These are phyloP conservation scores for Coturnix japonica DNA, from an alignment of 2,113 vertebrate genomes.

Conservation along the genomic window DNA sequence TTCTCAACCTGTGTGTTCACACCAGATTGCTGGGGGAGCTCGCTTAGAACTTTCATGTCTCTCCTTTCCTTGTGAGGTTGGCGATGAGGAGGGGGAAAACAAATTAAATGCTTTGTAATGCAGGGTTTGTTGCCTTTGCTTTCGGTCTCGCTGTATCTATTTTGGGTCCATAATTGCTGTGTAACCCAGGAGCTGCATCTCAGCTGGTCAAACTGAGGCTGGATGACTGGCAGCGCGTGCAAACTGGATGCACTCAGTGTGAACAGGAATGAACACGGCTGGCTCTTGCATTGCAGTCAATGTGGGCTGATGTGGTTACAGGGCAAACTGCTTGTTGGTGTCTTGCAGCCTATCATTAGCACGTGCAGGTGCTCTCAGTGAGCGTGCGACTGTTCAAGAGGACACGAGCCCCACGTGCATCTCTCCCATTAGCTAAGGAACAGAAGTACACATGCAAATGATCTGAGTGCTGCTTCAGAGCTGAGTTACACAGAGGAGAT, in stretches of 20 bases:
- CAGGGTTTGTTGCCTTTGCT: not conserved
- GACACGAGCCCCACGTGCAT: not conserved
- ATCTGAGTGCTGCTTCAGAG: not conserved
- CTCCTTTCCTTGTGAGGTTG: not conserved
- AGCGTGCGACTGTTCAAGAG: not conserved
- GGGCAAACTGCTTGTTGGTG: not conserved
- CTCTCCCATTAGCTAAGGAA: not conserved
- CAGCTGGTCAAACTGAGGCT: not conserved
- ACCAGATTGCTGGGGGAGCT: constrained; percentile 8
- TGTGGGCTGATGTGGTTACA: not conserved
- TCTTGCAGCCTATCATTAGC: not conserved
- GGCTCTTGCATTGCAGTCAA: accelerated
- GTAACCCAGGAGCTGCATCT: not conserved
- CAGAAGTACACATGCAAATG: accelerated
- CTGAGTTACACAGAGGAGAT: not conserved
- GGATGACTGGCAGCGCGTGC: accelerated
- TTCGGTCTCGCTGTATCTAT: not conserved
- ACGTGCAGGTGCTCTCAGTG: accelerated
- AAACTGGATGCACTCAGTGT: not conserved
- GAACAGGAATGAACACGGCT: accelerated
- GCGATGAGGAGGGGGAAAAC: not conserved
- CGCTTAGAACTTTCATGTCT: not conserved
- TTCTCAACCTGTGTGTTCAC: constrained; percentile 13
- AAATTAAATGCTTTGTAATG: not conserved
- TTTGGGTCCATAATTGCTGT: not conserved